Base-by-base conservation (phyloP, 2,113 vertebrate genomes). In the Embiotoca jacksoni region DNA sequence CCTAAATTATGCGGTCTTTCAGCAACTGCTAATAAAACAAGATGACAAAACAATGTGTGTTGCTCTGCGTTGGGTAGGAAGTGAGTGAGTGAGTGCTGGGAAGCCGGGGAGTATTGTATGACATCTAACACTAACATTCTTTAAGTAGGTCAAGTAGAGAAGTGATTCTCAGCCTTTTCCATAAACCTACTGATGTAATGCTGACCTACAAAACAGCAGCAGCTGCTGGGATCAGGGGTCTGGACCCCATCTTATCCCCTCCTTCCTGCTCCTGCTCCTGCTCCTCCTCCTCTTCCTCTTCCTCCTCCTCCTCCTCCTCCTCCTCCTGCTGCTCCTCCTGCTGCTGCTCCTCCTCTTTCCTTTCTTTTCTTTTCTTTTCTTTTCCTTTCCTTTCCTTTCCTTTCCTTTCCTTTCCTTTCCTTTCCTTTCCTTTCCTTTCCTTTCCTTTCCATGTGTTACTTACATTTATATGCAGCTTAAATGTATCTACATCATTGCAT, bases 121-220 rank as follows among this genome's bases (percentile, higher is more conserved):
- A 88, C 90, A 53, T 75, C 68, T 77, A 90, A 91, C 80, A 92
- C 81, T 82, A 92, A 92, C 87, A 91, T 89, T 90, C 90, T 84
- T 89, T 80, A 92, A 91, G 86, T 92, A 93, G 92, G 93, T 92
- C 91, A 91, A 86, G 78, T 77, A 50, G 72, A 88, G 85, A 86
- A 84, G 86, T 89, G 84, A 85, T 91, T 90, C 82, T 79, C 82
- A 93, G 88, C 67, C 83, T 87, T 89, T 91, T 94, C 85, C 82
- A 80, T 85, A 86, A 90, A 91, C 82, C 77, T 83, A 60, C 87
- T 91, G 91, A 93, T 88, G 93, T 91, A 90, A 93, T 89, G 85
- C 78, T 90, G 90, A 91, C 89, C 91, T 80, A 91, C 91, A 92
- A 88, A 92, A 87, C 81, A 89, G 76, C 88, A 88, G 87, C 92